A percentile compares a stretch with the other conserved stretches of the same genome.
Conservation (phyloP, 2,888 invertebrate species). For the Drosophila meridiana region DNA sequence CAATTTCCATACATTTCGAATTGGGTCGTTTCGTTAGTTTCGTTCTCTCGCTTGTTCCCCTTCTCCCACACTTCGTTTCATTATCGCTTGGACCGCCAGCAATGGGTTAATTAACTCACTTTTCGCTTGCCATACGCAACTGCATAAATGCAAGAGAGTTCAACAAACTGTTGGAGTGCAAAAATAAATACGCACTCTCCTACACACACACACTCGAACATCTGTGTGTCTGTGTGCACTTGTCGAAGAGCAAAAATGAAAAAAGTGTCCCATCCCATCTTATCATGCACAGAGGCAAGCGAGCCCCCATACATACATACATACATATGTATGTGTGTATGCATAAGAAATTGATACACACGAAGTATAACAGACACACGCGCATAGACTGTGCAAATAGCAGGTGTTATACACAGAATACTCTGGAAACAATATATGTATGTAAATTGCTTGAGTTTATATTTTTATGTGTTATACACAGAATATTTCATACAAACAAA, state of each 20-base stretch:
- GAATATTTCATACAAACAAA: neutral
- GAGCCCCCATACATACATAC: constrained; percentile 1
- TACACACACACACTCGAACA: neutral
- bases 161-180: constrained; percentile 34
- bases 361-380: neutral
- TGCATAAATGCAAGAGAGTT: constrained; percentile 23
- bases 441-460: too few relatives aligned
- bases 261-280: constrained; percentile 5
- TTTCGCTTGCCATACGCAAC: constrained; percentile 9
- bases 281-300: constrained; percentile 1
- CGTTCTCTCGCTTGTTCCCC: neutral
- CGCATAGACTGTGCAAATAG: neutral
- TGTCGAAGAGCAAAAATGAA: constrained; percentile 1
- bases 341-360: neutral
- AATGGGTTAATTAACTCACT: constrained; percentile 10
- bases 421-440: neutral
- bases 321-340: neutral
- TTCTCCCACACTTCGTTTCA: neutral
- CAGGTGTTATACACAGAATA: neutral
- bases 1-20: constrained; percentile 25
- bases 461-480: neutral
- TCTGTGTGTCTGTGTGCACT: neutral
- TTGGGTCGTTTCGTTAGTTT: neutral
- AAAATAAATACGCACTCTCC: constrained; percentile 32
- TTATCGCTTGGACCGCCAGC: neutral